A percentile compares a stretch with the other conserved stretches of the same genome.
Conservation (phyloP, 1,140 invertebrate species). For the Atta texana region DNA sequence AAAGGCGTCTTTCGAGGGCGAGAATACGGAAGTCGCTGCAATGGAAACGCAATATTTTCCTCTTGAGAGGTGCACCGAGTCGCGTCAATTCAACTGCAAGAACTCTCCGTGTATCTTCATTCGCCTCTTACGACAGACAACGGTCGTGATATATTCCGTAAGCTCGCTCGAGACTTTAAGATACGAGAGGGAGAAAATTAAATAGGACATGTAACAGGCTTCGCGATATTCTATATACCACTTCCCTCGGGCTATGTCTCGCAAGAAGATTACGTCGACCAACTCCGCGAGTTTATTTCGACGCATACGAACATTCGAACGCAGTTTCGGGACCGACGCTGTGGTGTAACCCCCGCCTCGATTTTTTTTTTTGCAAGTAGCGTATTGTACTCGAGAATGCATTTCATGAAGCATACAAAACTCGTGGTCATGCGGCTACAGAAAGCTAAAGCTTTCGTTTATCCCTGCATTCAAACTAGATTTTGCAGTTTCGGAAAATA, state of each 20-base stretch:
- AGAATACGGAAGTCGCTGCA: constrained; percentile 11
- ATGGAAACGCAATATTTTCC: constrained; percentile 6
- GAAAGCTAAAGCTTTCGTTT: constrained; percentile 40
- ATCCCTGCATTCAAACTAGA: constrained; percentile 38
- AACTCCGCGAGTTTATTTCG: constrained; percentile 53
- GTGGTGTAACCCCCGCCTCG: neutral
- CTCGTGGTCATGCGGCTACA: neutral
- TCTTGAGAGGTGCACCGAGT: constrained; percentile 9
- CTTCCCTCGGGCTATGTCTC: constrained; percentile 25
- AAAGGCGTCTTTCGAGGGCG: constrained; percentile 20
- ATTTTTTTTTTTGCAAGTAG: constrained; percentile 11
- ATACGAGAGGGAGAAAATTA: constrained; percentile 60
- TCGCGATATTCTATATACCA: constrained; percentile 44
- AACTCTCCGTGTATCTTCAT: constrained; percentile 58
- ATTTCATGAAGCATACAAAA: constrained; percentile 37
- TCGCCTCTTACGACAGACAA: constrained; percentile 51
- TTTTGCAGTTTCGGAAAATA: constrained; percentile 28
- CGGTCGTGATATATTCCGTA: constrained; percentile 14
- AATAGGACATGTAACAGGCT: constrained; percentile 57
- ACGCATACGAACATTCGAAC: constrained; percentile 22
- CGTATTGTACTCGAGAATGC: constrained; percentile 29
- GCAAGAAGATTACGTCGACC: constrained; percentile 59
- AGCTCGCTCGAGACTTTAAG: constrained; percentile 22
- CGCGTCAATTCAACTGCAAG: constrained; percentile 62
- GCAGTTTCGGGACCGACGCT: neutral